Evolutionary conservation across 1,140 invertebrate species (phyloP).

Genomic region (Ceratosolen solmsi): DNA sequence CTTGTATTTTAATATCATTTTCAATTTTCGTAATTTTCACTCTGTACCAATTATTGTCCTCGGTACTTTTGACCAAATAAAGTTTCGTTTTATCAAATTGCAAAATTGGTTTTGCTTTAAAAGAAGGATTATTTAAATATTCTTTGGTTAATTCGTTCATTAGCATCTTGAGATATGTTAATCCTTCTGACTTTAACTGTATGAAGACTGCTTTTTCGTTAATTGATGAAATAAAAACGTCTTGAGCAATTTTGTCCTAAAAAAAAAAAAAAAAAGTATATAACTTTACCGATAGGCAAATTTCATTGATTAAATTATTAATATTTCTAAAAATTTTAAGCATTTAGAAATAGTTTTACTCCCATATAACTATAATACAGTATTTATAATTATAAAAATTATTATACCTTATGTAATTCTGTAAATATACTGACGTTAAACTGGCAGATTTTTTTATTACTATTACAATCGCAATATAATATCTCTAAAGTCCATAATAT

Average conservation of each 20-base stretch:
- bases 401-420: too few relatives aligned
- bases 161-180: conserved; percentile 61
- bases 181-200: conserved; percentile 68
- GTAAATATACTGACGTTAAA: too few relatives aligned
- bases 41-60: conserved; percentile 61
- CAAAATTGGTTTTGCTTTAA: conserved; percentile 17
- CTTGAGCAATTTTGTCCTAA: conserved; percentile 62
- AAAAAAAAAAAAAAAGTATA: too few relatives aligned
- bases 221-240: conserved; percentile 71
- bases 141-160: conserved; percentile 59
- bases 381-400: too few relatives aligned
- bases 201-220: conserved; percentile 69
- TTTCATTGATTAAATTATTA: too few relatives aligned
- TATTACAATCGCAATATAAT: too few relatives aligned
- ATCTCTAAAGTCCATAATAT: too few relatives aligned
- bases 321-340: too few relatives aligned
- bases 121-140: conserved; percentile 47
- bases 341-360: too few relatives aligned
- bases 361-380: too few relatives aligned
- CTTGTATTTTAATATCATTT: conserved; percentile 56
- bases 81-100: conserved; percentile 56
- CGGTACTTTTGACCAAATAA: conserved; percentile 65
- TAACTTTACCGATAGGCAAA: too few relatives aligned
- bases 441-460: too few relatives aligned
- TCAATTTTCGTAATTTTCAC: conserved; percentile 61